phyloP scores from a whole-genome alignment of 2,888 invertebrate species.

The Lochmaea crataegi region DNA sequence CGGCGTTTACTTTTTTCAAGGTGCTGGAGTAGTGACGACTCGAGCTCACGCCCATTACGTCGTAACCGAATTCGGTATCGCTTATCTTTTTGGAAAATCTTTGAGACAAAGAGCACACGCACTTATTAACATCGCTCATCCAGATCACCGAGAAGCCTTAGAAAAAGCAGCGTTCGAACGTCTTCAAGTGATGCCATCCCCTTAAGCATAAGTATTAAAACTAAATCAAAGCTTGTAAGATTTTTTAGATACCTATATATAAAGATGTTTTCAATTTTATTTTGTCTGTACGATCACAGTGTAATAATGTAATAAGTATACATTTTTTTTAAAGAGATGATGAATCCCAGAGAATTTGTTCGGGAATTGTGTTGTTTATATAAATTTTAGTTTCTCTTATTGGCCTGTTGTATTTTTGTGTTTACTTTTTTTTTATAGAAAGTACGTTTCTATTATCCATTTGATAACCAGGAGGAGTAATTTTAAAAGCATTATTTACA shows the following conservation, averaged over 20 bases:
- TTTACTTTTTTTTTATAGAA: too few relatives aligned
- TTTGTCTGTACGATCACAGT: neutral
- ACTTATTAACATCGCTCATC: constrained; percentile 90
- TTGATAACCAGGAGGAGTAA: too few relatives aligned
- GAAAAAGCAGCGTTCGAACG: constrained; percentile 91
- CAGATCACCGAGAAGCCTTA: constrained; percentile 83
- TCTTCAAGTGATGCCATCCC: constrained; percentile 79
- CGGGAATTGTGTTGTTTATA: neutral
- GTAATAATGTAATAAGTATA: neutral
- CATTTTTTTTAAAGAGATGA: neutral
- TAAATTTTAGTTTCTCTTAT: neutral
- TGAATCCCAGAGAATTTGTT: neutral
- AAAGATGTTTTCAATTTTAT: constrained; percentile 2
- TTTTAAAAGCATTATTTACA: too few relatives aligned
- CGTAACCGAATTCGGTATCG: constrained; percentile 93
- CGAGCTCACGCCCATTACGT: constrained; percentile 94
- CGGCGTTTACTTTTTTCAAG: constrained; percentile 46
- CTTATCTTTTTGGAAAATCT: constrained; percentile 88
- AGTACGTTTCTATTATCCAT: too few relatives aligned
- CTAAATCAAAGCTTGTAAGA: constrained; percentile 19
- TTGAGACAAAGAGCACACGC: constrained; percentile 90
- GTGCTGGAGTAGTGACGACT: constrained; percentile 93
- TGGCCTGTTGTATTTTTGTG: too few relatives aligned
- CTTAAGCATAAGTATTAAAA: constrained; percentile 38
- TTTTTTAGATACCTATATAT: constrained; percentile 7